Evolutionary conservation across 2,113 vertebrate species (phyloP), one percentile per base, ranked within the genome.

Genomic region (Gallinago undulata): DNA sequence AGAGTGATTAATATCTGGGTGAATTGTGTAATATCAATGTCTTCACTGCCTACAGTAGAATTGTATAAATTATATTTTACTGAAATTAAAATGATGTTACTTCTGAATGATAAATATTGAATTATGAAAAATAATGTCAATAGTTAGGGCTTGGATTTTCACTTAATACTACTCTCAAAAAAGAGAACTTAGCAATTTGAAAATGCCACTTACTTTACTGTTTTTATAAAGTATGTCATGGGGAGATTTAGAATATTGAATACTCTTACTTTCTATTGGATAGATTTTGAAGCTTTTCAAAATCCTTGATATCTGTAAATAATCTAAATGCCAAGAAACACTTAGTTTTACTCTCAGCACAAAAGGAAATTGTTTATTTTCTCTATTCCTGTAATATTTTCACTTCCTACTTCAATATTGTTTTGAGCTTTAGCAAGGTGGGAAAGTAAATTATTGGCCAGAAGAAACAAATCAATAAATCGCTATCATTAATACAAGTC

Each of bases 321-420:
- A 35, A 56, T 45, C 59, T 66, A 81, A 83, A 50, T 85, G 72
- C 73, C 48, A 28, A 73, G 60, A 82, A 75, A 70, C 27, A 60
- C 64, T 15, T 60, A 55, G 50, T 33, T 22, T 41, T 16, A 14
- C 59, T 85, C 59, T 84, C 37, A 28, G 33, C 6, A 17, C 27
- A 41, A 90, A 72, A n/a, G 93, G 90, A 96, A 95, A 90, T 89
- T 27, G 5, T 50, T 60, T 27, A 19, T 74, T 77, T 68, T 74
- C 53, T 76, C 17, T 22, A 11, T 73, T 55, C 35, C 31, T 55
- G 8, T 18, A 28, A 13, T 22, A 75, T 53, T 97, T 96, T 97
- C 87, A 43, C 82, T 97, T 97, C 95, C 93, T 77, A 53, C 31
- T 89, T 93, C n/a, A 66, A 37, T 55, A 33, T 43, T 75, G 77